Percentiles rank a stretch among this genome's conserved stretches.
Conservation (phyloP, 37 sponge, comb jelly and placozoan species). For the Hexactinellida sp. region DNA sequence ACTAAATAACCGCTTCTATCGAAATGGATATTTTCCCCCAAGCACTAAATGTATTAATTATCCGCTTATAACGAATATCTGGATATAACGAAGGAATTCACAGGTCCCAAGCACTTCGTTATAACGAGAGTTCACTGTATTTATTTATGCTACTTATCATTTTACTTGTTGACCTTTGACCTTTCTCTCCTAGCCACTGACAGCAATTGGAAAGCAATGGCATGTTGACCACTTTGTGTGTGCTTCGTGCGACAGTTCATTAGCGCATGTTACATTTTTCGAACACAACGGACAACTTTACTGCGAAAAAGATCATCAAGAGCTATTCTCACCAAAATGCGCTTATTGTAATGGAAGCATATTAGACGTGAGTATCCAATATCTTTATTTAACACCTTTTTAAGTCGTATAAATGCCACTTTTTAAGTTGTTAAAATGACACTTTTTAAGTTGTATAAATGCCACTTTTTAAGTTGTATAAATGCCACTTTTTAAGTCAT, state of each 20-base stretch:
- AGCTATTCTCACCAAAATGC: slow-evolving; percentile 88
- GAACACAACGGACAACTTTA: slow-evolving; percentile 75
- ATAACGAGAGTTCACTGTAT: no score
- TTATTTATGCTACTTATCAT: neutral
- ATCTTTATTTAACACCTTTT: neutral
- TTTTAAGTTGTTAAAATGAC: no score
- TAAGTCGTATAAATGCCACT: no score
- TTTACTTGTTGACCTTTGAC: neutral
- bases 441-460: no score
- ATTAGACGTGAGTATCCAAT: slow-evolving; percentile 52
- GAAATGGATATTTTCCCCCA: no score
- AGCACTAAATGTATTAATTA: no score
- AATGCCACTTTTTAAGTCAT: no score
- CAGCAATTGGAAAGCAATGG: slow-evolving; percentile 76
- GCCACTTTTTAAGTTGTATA: no score
- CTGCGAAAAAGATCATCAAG: slow-evolving; percentile 97
- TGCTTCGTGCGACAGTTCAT: slow-evolving; percentile 57
- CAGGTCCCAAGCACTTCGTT: no score
- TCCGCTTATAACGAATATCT: no score
- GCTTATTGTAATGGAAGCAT: slow-evolving; percentile 92
- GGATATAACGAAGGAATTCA: no score
- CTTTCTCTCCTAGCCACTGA: slow-evolving; percentile 37
- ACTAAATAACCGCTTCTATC: neutral
- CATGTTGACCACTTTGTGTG: slow-evolving; percentile 95
- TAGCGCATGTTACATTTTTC: slow-evolving; percentile 63